phyloP scores from a whole-genome alignment of 2,888 invertebrate species.

The Trachelus tabidus region DNA sequence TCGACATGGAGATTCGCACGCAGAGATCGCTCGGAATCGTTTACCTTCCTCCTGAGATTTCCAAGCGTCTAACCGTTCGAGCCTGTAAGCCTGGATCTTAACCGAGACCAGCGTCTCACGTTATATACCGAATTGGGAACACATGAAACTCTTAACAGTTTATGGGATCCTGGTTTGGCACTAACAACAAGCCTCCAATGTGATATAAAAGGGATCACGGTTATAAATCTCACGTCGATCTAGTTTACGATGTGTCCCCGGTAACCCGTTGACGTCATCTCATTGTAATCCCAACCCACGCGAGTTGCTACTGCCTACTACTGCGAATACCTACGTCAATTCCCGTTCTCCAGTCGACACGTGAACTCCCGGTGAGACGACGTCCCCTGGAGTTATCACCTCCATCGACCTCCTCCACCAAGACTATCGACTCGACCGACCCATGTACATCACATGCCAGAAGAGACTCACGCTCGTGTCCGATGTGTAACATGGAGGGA shows the following conservation, averaged over 20 bases:
- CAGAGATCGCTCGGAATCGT: not conserved
- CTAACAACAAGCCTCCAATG: not conserved
- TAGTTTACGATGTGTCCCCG: conserved; percentile 38
- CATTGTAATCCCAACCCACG: conserved; percentile 38
- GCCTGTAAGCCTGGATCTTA: not conserved
- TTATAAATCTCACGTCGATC: conserved; percentile 46
- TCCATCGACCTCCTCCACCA: not conserved
- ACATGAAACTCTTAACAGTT: not conserved
- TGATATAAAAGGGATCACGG: conserved; percentile 30
- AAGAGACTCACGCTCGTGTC: not conserved
- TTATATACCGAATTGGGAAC: too few relatives aligned
- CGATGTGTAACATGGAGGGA: not conserved
- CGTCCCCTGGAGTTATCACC: not conserved
- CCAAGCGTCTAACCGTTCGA: not conserved
- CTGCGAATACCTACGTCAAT: conserved; percentile 17
- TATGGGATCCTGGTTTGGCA: not conserved
- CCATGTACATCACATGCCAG: not conserved
- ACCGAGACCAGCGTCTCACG: not conserved
- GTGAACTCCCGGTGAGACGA: not conserved
- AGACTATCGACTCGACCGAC: not conserved
- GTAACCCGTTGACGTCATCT: conserved; percentile 30
- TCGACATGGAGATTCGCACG: not conserved
- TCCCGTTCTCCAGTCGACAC: not conserved
- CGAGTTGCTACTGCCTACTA: conserved; percentile 25
- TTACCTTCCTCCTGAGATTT: not conserved